These are phyloP conservation scores for Chromobotia macracanthus DNA, from an alignment of 2,797 vertebrate species.

Conservation along the genomic window DNA sequence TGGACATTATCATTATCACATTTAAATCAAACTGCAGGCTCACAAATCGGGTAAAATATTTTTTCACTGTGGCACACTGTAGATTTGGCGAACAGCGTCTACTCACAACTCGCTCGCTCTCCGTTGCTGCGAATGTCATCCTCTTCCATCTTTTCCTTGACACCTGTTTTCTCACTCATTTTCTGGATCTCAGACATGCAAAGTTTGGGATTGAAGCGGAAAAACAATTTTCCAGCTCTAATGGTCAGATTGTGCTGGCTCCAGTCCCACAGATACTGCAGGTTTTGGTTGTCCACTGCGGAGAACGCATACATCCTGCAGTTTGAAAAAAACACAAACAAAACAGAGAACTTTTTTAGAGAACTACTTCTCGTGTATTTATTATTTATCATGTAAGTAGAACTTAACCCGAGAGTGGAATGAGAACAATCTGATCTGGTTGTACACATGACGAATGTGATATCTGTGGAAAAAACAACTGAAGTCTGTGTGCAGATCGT, in stretches of 20 bases:
- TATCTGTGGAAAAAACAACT: conserved; percentile 35
- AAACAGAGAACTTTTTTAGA: conserved; percentile 19
- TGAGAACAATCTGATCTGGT: conserved; percentile 11
- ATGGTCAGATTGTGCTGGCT: conserved; percentile 94
- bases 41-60: not conserved
- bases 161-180: conserved; percentile 91
- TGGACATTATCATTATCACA: not conserved
- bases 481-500: conserved; percentile 16
- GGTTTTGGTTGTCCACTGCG: conserved; percentile 92
- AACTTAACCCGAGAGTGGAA: conserved; percentile 13
- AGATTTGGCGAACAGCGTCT: not conserved
- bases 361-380: not conserved
- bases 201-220: conserved; percentile 92
- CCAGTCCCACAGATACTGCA: conserved; percentile 98
- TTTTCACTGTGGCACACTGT: not conserved
- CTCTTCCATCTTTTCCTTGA: conserved; percentile 82
- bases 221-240: conserved; percentile 89
- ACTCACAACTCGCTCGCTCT: conserved; percentile 94
- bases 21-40: not conserved
- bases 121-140: conserved; percentile 94
- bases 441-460: conserved; percentile 13
- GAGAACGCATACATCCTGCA: conserved; percentile 92
- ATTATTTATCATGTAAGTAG: conserved; percentile 7
- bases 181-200: conserved; percentile 93
- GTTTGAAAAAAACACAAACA: conserved; percentile 16